Conservation (phyloP, 92 coral and sea anemone genomes). For the Epizoanthus stellaris region DNA sequence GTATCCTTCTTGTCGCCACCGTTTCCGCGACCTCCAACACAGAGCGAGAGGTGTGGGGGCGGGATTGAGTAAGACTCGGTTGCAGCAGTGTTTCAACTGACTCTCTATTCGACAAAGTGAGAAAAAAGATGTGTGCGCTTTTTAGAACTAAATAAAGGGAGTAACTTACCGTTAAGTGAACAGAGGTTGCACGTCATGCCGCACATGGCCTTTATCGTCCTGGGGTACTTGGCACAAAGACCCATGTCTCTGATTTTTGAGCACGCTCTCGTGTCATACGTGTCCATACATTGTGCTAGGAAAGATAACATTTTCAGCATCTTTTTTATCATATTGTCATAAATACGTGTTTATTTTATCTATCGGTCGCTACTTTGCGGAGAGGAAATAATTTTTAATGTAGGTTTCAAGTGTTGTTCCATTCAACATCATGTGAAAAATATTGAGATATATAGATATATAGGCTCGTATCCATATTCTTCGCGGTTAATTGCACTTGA, state of each 20-base stretch:
- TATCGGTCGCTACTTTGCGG: no score
- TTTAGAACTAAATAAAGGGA: no score
- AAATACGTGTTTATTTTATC: neutral
- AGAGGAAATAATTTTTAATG: no score
- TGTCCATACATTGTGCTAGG: conserved; percentile 73
- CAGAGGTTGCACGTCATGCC: conserved; percentile 86
- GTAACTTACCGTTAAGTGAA: conserved; percentile 15
- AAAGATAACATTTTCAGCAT: neutral
- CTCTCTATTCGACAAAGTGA: neutral
- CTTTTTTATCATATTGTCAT: neutral
- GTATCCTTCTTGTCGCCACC: no score
- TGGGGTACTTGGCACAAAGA: conserved; percentile 78
- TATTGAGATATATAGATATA: no score
- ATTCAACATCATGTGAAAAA: no score
- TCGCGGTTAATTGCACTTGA: no score
- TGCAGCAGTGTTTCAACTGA: neutral
- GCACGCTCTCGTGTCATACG: conserved; percentile 67
- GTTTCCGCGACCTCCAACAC: no score
- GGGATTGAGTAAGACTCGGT: no score
- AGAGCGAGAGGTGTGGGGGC: no score
- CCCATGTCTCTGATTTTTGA: conserved; percentile 59
- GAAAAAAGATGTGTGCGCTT: neutral
- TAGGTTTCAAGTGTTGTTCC: no score
- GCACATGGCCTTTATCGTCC: conserved; percentile 81
- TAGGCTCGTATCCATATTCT: no score